phyloP scores from a whole-genome alignment of 2,113 vertebrate species.

The Trichechus manatus region DNA sequence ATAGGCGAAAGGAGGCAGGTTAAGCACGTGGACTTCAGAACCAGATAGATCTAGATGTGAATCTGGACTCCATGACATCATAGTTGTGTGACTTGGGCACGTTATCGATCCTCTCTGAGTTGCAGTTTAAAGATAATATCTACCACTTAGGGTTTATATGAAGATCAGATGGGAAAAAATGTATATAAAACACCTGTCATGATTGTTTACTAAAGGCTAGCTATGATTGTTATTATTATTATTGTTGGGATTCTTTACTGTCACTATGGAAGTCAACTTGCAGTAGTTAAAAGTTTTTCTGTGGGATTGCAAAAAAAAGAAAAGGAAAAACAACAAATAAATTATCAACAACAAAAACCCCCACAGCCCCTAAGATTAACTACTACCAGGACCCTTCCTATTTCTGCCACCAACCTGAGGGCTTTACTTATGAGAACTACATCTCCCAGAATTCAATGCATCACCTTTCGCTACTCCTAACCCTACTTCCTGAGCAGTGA shows the following conservation, averaged over 20 bases:
- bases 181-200: not conserved
- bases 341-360: not conserved
- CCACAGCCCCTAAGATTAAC: not conserved
- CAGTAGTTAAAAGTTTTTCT: not conserved
- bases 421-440: not conserved
- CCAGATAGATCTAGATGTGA: not conserved
- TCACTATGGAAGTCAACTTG: constrained; percentile 12
- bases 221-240: not conserved
- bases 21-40: not conserved
- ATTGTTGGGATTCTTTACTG: not conserved
- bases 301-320: not conserved
- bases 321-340: not conserved
- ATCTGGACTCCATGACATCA: not conserved
- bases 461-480: not conserved
- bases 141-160: not conserved
- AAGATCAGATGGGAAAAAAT: not conserved
- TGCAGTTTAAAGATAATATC: not conserved
- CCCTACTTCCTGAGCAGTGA: not conserved
- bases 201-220: not conserved
- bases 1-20: not conserved
- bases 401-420: not conserved
- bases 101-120: not conserved
- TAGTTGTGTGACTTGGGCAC: not conserved
- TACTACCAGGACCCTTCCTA: not conserved
- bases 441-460: not conserved